Conservation (phyloP, 2,888 invertebrate species). For the Deilephila elpenor region DNA sequence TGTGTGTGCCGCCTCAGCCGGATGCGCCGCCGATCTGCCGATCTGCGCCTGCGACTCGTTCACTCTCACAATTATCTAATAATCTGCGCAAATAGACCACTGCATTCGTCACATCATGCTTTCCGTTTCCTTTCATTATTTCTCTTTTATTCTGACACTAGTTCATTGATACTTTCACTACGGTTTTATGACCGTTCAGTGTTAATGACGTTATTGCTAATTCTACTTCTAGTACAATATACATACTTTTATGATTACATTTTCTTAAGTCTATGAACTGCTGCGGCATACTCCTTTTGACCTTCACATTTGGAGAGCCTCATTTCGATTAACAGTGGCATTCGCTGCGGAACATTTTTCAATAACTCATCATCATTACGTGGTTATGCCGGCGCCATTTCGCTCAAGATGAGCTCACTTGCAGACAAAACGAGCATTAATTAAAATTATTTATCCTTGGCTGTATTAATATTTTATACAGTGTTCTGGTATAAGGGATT, state of each 20-base stretch:
- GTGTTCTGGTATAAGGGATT: no score
- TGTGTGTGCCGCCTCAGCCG: slow-evolving; percentile 6
- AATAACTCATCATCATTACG: background rate
- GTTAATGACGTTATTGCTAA: no score
- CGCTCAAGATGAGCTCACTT: slow-evolving; percentile 12
- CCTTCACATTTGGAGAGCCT: slow-evolving; percentile 1
- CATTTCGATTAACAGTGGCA: background rate
- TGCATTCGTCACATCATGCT: background rate
- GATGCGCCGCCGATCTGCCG: slow-evolving; percentile 7
- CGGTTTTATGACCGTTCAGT: no score
- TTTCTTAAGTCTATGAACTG: no score
- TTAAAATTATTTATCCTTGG: background rate
- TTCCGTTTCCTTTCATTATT: background rate
- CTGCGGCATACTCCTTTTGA: background rate
- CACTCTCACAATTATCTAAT: slow-evolving; percentile 26
- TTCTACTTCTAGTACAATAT: no score
- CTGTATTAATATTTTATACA: no score
- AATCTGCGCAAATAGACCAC: background rate
- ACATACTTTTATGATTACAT: no score
- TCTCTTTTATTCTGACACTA: background rate
- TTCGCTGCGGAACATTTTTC: background rate
- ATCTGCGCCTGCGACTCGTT: slow-evolving; percentile 9
- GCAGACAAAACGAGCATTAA: background rate
- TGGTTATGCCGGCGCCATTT: background rate
- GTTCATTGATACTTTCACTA: background rate